A percentile compares a stretch with the other conserved stretches of the same genome.
Evolutionary conservation across 2,888 invertebrate genomes (phyloP).

Genomic region (Hirtodrosophila trivittata): DNA sequence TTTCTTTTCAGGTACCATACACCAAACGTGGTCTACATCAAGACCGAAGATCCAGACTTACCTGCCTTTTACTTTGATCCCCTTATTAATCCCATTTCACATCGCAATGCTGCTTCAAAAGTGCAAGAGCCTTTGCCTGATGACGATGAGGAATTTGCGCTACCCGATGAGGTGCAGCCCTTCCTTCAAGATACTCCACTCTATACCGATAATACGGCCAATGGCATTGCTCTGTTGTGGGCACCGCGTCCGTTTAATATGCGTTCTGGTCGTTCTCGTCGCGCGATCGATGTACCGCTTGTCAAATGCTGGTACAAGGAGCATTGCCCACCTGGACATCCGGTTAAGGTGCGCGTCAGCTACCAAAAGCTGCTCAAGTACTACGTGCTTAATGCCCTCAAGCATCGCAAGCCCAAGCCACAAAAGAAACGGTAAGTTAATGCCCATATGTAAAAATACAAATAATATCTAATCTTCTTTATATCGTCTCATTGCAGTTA

Average conservation of each 20-base stretch:
- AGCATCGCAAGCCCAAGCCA: conserved; percentile 98
- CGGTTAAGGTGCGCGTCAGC: conserved; percentile 99
- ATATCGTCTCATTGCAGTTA: conserved; percentile 85
- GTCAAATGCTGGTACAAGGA: conserved; percentile 99
- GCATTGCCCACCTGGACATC: conserved; percentile 97
- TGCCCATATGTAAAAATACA: not conserved
- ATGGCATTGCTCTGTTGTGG: conserved; percentile 98
- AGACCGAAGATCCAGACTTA: conserved; percentile 99
- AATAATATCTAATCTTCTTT: not conserved
- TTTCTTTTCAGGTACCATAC: conserved; percentile 94
- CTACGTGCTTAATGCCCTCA: conserved; percentile 98
- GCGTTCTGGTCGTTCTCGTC: conserved; percentile 95
- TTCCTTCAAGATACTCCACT: conserved; percentile 97
- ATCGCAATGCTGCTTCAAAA: conserved; percentile 92
- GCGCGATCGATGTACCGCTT: conserved; percentile 98
- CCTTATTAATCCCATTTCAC: conserved; percentile 99
- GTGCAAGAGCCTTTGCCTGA: conserved; percentile 94
- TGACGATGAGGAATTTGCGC: conserved; percentile 96
- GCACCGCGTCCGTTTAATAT: conserved; percentile 99
- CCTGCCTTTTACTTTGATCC: conserved; percentile 99
- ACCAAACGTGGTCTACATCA: conserved; percentile 99
- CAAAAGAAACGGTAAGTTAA: conserved; percentile 94
- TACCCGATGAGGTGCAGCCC: conserved; percentile 95
- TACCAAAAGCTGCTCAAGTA: conserved; percentile 99
- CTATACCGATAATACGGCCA: conserved; percentile 99